These are phyloP conservation scores for Peromyscus melanophrys DNA, from an alignment of 2,797 vertebrate genomes.

Conservation along the genomic window DNA sequence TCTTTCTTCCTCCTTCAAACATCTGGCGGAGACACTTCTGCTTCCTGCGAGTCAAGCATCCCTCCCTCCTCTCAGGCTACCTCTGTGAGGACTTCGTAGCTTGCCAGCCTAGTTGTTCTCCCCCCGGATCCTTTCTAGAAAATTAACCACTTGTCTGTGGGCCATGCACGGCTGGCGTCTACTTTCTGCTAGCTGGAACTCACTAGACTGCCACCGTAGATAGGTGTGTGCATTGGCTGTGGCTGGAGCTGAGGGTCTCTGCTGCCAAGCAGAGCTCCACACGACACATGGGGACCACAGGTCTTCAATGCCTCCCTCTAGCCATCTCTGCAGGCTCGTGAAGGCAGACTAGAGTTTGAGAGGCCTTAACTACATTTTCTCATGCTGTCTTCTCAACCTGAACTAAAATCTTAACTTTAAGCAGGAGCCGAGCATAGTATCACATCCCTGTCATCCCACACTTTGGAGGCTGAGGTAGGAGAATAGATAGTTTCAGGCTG, in stretches of 20 bases:
- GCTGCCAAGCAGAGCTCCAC: neutral
- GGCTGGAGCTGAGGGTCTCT: neutral
- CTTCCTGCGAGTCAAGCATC: neutral
- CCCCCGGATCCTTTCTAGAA: neutral
- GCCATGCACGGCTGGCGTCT: neutral
- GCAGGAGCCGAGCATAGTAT: neutral
- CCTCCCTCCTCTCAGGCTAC: neutral
- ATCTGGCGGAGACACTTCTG: neutral
- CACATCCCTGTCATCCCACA: neutral
- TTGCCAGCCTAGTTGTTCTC: neutral
- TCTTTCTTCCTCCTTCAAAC: constrained; percentile 8
- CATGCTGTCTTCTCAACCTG: neutral
- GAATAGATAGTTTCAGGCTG: neutral
- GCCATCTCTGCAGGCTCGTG: neutral
- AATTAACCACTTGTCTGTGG: neutral
- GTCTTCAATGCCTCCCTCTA: neutral
- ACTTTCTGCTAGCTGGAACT: neutral
- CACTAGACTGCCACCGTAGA: neutral
- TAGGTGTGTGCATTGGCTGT: neutral
- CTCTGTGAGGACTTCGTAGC: neutral
- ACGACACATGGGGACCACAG: neutral
- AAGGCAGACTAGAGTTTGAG: neutral
- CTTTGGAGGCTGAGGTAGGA: neutral
- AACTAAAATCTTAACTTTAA: constrained; percentile 32
- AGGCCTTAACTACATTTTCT: neutral